Conservation (phyloP, 92 coral and sea anemone genomes). For the Palythoa caribaeorum region DNA sequence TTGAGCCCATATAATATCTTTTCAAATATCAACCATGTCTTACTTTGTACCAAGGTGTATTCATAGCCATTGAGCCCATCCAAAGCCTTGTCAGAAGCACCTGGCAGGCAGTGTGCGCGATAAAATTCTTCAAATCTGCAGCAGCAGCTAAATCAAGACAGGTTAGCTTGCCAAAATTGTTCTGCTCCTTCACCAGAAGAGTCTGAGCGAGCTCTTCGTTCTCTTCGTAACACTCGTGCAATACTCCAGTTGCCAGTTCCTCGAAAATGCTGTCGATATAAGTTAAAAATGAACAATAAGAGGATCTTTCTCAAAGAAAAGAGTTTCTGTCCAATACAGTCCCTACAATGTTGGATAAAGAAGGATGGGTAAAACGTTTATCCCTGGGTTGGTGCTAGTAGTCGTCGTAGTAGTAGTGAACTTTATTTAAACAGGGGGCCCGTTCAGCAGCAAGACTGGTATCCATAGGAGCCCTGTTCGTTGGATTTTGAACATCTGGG, state of each 20-base stretch:
- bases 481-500: no score
- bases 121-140: slow-evolving; percentile 87
- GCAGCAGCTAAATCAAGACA: slow-evolving; percentile 89
- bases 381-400: no score
- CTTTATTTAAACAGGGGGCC: no score
- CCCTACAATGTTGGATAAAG: no score
- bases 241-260: slow-evolving; percentile 81
- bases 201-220: slow-evolving; percentile 89
- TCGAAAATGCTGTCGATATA: slow-evolving; percentile 76
- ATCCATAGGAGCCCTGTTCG: no score
- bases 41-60: slow-evolving; percentile 95
- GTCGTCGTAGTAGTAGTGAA: no score
- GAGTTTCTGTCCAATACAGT: no score
- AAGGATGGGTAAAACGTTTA: no score
- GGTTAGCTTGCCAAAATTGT: slow-evolving; percentile 80
- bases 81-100: slow-evolving; percentile 89
- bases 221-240: slow-evolving; percentile 84
- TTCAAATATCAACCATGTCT: background rate
- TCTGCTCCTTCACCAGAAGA: slow-evolving; percentile 85
- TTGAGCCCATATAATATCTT: background rate
- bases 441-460: no score
- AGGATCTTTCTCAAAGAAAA: no score
- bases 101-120: slow-evolving; percentile 94
- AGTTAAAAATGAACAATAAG: background rate
- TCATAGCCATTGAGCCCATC: slow-evolving; percentile 99